These are phyloP conservation scores for Nipponacmea schrenckii DNA, from an alignment of 2,888 invertebrate genomes.

Conservation along the genomic window DNA sequence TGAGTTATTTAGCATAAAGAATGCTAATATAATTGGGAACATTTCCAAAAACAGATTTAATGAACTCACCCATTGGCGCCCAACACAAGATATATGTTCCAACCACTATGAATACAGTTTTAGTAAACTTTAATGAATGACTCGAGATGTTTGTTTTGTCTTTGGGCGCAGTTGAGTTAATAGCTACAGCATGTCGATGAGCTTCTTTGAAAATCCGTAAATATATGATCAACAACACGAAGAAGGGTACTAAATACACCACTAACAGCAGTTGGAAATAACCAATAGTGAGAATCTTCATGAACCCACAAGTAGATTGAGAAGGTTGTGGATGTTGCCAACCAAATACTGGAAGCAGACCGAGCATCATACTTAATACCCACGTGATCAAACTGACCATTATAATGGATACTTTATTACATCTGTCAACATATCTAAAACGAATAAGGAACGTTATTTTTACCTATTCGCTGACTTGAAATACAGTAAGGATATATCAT, in stretches of 20 bases:
- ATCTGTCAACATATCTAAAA: not conserved
- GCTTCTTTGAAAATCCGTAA: conserved; percentile 5
- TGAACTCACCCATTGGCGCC: not conserved
- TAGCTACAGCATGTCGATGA: not conserved
- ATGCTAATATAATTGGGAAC: too few species aligned
- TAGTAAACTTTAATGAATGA: conserved; percentile 3
- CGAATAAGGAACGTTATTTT: too few species aligned
- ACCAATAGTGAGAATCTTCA: not conserved
- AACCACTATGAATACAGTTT: not conserved
- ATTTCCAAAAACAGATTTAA: not conserved
- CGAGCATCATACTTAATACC: not conserved
- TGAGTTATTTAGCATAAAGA: too few species aligned
- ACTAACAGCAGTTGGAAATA: not conserved
- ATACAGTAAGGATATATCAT: too few species aligned
- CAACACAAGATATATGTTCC: not conserved
- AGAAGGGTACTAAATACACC: not conserved
- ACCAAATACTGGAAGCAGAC: not conserved
- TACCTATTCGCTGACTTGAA: too few species aligned
- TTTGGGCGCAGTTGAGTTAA: not conserved
- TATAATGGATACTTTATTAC: not conserved
- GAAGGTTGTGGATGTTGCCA: not conserved
- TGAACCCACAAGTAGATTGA: not conserved
- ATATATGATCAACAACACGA: not conserved
- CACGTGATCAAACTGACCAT: not conserved
- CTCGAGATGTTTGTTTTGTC: not conserved